phyloP scores from a whole-genome alignment of 2,113 vertebrate species.

The Neomonachus schauinslandi region DNA sequence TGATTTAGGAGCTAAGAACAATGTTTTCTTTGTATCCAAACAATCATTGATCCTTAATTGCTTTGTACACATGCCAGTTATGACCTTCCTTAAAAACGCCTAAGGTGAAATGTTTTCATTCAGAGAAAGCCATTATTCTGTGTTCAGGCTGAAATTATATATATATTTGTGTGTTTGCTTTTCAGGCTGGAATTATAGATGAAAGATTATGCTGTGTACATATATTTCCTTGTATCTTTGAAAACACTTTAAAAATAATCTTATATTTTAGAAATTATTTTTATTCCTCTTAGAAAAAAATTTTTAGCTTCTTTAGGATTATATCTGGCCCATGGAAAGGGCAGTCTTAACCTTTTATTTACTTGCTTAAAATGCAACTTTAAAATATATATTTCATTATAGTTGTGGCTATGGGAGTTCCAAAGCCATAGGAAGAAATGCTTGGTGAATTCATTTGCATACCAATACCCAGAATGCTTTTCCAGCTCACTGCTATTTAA shows the following conservation, averaged over 20 bases:
- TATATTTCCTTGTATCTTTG: not conserved
- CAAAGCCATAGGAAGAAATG: conserved; percentile 75
- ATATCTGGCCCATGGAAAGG: conserved; percentile 15
- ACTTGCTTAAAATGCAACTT: conserved; percentile 64
- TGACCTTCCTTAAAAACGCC: conserved; percentile 23
- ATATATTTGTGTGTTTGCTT: not conserved
- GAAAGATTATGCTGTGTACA: not conserved
- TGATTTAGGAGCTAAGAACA: not conserved
- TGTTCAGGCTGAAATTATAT: conserved; percentile 27
- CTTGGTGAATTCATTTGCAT: conserved; percentile 77
- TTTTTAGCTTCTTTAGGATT: conserved; percentile 37
- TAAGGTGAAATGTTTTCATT: conserved; percentile 44
- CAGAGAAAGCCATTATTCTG: not conserved
- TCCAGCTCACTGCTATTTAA: conserved; percentile 79
- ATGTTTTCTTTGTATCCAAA: not conserved
- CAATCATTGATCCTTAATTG: not conserved
- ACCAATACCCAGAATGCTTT: conserved; percentile 80
- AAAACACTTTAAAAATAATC: conserved; percentile 47
- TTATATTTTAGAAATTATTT: conserved; percentile 31
- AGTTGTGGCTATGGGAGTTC: conserved; percentile 78
- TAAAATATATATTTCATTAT: conserved; percentile 69
- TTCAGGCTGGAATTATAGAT: not conserved
- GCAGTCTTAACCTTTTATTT: conserved; percentile 59
- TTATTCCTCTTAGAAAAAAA: conserved; percentile 46
- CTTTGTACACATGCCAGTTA: conserved; percentile 10